These are phyloP conservation scores for Rotaria macrura DNA, from an alignment of 2,888 invertebrate genomes.

Conservation along the genomic window DNA sequence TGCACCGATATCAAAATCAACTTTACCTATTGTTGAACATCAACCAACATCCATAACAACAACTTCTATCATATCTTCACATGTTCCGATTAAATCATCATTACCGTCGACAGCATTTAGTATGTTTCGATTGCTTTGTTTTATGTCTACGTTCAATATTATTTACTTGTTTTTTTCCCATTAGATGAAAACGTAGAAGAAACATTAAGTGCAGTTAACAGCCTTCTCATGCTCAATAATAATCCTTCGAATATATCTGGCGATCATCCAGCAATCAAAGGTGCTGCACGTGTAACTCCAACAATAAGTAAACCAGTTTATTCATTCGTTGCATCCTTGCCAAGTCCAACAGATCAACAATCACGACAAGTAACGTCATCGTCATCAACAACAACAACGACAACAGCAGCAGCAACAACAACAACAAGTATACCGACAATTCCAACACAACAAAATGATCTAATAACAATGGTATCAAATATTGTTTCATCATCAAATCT, in stretches of 20 bases:
- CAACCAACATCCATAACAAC: neutral
- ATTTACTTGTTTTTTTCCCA: too few relatives aligned
- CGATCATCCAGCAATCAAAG: neutral
- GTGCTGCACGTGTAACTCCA: neutral
- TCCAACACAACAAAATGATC: neutral
- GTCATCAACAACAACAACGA: neutral
- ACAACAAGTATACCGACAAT: neutral
- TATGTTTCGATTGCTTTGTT: neutral
- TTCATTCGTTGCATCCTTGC: neutral
- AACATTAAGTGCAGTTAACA: conserved; percentile 7
- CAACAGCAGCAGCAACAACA: neutral
- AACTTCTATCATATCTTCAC: neutral
- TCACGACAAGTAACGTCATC: neutral
- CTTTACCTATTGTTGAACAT: neutral
- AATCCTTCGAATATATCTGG: neutral
- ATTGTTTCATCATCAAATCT: neutral
- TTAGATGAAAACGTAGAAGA: conserved; percentile 15
- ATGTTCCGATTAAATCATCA: neutral
- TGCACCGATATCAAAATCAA: neutral
- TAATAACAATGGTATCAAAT: conserved; percentile 13
- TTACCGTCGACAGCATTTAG: neutral
- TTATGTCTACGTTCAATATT: neutral
- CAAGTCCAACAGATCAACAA: neutral
- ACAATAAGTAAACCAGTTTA: conserved; percentile 22
- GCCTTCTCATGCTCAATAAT: conserved; percentile 1